Percentiles rank a stretch among this genome's conserved stretches.
These are phyloP conservation scores for Cotesia typhae DNA, from an alignment of 1,140 invertebrate genomes.

Conservation along the genomic window DNA sequence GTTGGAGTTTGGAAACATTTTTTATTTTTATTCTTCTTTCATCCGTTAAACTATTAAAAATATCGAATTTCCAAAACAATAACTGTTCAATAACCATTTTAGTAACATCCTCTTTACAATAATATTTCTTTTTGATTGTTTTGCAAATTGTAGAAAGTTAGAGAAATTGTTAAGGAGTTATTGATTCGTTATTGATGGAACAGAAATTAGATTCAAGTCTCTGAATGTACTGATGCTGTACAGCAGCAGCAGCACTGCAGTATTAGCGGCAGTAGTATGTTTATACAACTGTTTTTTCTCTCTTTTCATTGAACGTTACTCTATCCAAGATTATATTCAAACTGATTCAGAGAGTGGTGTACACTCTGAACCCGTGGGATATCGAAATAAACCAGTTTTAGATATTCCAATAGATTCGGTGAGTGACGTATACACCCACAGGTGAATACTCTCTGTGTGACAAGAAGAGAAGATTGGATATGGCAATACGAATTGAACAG, in stretches of 20 bases:
- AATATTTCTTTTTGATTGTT: background rate
- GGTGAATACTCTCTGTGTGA: constrained; percentile 20
- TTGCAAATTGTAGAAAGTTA: background rate
- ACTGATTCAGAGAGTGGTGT: constrained; percentile 20
- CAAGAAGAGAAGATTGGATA: constrained; percentile 35
- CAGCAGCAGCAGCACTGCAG: background rate
- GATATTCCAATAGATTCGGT: constrained; percentile 25
- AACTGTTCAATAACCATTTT: background rate
- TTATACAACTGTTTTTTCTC: no score
- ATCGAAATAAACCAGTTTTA: constrained; percentile 31
- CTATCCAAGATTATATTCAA: constrained; percentile 26
- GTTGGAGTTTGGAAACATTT: background rate
- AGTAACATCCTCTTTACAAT: background rate
- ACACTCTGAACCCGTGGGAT: constrained; percentile 10
- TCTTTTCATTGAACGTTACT: constrained; percentile 2
- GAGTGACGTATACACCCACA: background rate
- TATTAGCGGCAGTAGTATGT: no score
- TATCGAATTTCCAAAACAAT: background rate
- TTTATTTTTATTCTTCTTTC: background rate
- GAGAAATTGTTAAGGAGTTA: background rate
- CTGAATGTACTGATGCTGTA: background rate
- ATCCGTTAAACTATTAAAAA: background rate
- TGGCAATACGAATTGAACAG: constrained; percentile 27
- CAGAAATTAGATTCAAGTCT: constrained; percentile 1
- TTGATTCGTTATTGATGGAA: background rate